phyloP scores from a whole-genome alignment of 1,140 invertebrate genomes.

The Amyelois transitella region DNA sequence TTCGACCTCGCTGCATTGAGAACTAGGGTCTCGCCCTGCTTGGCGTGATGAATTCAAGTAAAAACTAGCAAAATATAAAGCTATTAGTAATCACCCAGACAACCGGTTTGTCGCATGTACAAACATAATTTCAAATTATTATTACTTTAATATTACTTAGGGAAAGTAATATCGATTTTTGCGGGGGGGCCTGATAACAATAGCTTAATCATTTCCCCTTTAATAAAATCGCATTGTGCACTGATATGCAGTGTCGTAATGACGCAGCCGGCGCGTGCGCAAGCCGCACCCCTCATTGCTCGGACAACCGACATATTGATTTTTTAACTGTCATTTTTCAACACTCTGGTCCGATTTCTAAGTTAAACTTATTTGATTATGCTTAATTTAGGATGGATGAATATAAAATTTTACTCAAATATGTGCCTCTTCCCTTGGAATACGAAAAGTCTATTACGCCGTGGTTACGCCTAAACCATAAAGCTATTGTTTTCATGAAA shows the following conservation, averaged over 20 bases:
- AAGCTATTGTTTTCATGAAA: too few relatives aligned
- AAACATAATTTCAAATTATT: not conserved
- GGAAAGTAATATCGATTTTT: not conserved
- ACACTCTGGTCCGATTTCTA: slow-evolving; percentile 15
- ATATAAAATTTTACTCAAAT: too few relatives aligned
- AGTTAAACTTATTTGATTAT: too few relatives aligned
- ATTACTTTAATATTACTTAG: not conserved
- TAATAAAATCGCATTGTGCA: slow-evolving; percentile 26
- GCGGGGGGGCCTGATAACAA: not conserved
- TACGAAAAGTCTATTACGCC: too few relatives aligned
- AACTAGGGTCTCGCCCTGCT: too few relatives aligned
- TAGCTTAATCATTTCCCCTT: not conserved
- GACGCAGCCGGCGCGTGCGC: slow-evolving; percentile 44
- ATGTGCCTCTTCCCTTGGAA: too few relatives aligned
- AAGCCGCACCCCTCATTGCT: slow-evolving; percentile 41
- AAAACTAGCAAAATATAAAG: too few relatives aligned
- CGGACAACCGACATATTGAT: slow-evolving; percentile 66
- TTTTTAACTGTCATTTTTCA: slow-evolving; percentile 64
- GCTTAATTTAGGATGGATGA: too few relatives aligned
- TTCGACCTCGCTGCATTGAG: not conserved
- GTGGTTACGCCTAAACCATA: too few relatives aligned
- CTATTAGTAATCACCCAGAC: not conserved
- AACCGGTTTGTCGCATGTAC: not conserved
- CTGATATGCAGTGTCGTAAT: slow-evolving; percentile 29
- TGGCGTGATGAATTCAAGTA: too few relatives aligned